Base-by-base conservation (phyloP, 2,888 invertebrate genomes). In the Coenonympha glycerion region DNA sequence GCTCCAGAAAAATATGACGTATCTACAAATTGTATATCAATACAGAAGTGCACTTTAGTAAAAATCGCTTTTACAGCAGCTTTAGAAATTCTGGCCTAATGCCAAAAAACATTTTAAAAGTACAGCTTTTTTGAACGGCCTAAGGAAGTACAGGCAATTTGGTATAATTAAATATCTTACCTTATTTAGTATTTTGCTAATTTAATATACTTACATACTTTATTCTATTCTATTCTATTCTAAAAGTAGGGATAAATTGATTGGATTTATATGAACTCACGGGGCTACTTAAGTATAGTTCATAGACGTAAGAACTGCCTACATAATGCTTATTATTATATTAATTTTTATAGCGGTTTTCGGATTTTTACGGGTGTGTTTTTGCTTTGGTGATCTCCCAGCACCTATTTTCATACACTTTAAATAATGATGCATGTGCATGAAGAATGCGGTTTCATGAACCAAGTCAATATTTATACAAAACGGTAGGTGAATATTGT, bases 381-480 rank as follows among this genome's bases (percentile, higher is more conserved):
- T 18, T 24, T 34, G 33, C 34, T 45, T 45, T 8, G 6, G 15
- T 26, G 31, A 19, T 39, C 5, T 21, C 6, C 19, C 21, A 11
- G 19, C 39, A 34, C 28, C 5, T 41, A 18, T 41, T n/a, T n/a
- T 3, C n/a, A 9, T 21, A 11, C 28, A n/a, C n/a, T 24, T 19
- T n/a, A 16, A 46, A 28, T 3, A 8, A 22, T 2, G 11, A 33
- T 49, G 55, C 52, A 49, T 52, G 55, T 19, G 55, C 55, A 55
- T 55, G 55, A 31, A 36, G 16, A 26, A 37, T 15, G 13, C 28
- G 11, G 15, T n/a, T n/a, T n/a, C n/a, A n/a, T n/a, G n/a, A n/a
- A n/a, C n/a, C n/a, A n/a, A n/a, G n/a, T n/a, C n/a, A n/a, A n/a
- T n/a, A n/a, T n/a, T n/a, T n/a, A n/a, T n/a, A n/a, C n/a, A n/a